Evolutionary conservation across 2,113 vertebrate species (phyloP).

Genomic region (Trochalopteron elliotii): DNA sequence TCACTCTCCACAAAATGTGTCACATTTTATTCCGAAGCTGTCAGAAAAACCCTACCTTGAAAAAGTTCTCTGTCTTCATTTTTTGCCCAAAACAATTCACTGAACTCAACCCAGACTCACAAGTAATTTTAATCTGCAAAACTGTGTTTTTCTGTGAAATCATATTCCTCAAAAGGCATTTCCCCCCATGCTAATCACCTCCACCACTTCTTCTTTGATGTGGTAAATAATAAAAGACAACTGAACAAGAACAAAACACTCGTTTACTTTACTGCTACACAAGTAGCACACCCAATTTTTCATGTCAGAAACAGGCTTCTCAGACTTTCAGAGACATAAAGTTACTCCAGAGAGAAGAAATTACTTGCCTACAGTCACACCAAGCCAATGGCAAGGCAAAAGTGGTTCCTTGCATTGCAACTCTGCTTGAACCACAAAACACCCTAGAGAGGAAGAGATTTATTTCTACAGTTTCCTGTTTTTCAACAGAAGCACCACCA

Average conservation of each 20-base stretch:
- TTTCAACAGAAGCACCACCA: not conserved
- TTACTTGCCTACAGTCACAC: not conserved
- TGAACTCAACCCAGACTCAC: not conserved
- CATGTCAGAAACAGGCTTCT: not conserved
- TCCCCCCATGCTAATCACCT: not conserved
- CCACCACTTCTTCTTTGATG: not conserved
- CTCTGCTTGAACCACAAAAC: constrained; percentile 7
- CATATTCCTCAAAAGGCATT: not conserved
- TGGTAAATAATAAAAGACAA: not conserved
- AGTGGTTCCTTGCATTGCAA: not conserved
- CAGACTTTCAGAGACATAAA: not conserved
- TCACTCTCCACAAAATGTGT: not conserved
- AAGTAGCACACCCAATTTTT: not conserved
- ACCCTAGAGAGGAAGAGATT: not conserved
- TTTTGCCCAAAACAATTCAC: not conserved
- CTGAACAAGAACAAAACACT: not conserved
- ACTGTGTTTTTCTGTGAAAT: not conserved
- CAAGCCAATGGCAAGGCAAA: not conserved
- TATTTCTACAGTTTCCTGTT: constrained; percentile 29
- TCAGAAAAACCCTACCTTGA: not conserved
- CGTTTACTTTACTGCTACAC: not conserved
- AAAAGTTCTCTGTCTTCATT: not conserved
- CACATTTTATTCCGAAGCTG: not conserved
- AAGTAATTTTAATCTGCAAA: not conserved
- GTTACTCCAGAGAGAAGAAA: not conserved